A percentile compares a stretch with the other conserved stretches of the same genome.
These are phyloP conservation scores for Microctenopoma stevenorrisi DNA, from an alignment of 2,797 vertebrate genomes.

Conservation along the genomic window DNA sequence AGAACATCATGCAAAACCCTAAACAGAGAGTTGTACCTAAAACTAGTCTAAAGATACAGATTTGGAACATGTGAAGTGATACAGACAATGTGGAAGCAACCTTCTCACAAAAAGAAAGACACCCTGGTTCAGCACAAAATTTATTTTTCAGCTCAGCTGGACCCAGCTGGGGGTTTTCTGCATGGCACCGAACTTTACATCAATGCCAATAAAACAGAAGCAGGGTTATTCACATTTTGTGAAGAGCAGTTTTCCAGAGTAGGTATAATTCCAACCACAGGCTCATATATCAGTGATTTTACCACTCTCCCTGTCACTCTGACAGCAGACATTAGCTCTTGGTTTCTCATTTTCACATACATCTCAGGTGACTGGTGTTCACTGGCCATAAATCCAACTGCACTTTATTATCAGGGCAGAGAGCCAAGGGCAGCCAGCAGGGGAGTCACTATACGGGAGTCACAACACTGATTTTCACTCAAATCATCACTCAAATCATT, in stretches of 20 bases:
- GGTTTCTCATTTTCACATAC: background rate
- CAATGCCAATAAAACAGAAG: constrained; percentile 31
- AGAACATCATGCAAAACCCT: background rate
- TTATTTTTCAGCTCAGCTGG: constrained; percentile 17
- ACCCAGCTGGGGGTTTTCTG: constrained; percentile 17
- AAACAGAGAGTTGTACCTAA: too few species aligned
- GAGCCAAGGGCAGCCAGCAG: constrained; percentile 79
- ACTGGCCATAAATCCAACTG: constrained; percentile 83
- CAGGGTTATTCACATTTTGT: constrained; percentile 29
- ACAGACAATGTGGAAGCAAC: background rate
- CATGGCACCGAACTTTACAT: constrained; percentile 7
- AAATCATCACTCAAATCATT: constrained; percentile 39
- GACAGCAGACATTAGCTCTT: constrained; percentile 34
- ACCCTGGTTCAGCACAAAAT: constrained; percentile 21
- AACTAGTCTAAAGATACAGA: too few species aligned
- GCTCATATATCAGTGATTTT: constrained; percentile 34
- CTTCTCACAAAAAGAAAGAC: constrained; percentile 15
- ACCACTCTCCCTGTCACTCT: constrained; percentile 24
- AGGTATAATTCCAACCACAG: constrained; percentile 23
- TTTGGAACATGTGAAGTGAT: too few species aligned
- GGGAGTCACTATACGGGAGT: constrained; percentile 40
- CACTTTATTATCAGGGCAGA: constrained; percentile 87
- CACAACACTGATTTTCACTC: constrained; percentile 25
- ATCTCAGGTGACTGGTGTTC: constrained; percentile 39
- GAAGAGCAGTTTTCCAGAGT: constrained; percentile 39